Conservation (phyloP, 2,113 vertebrate species). For the Lophura nycthemera region DNA sequence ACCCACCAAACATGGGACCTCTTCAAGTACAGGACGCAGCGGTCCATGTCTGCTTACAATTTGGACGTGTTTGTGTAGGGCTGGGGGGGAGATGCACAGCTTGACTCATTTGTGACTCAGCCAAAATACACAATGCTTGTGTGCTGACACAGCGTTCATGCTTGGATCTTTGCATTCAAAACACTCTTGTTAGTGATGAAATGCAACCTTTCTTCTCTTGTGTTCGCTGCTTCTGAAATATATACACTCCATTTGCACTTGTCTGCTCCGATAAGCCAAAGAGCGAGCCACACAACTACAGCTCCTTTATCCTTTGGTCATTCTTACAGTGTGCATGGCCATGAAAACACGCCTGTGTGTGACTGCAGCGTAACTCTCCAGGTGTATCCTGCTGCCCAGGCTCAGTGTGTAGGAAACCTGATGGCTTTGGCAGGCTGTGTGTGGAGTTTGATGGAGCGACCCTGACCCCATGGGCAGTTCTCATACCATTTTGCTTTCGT, state of each 20-base stretch:
- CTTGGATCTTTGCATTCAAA: neutral
- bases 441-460: neutral
- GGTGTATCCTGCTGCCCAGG: neutral
- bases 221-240: neutral
- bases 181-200: neutral
- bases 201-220: neutral
- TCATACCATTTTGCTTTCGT: neutral
- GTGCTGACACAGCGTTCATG: neutral
- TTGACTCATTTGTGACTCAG: constrained; percentile 33
- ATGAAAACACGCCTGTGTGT: neutral
- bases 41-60: neutral
- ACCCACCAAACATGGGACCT: neutral
- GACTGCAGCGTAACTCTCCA: neutral
- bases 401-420: neutral
- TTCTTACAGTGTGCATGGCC: constrained; percentile 3
- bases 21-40: neutral
- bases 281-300: constrained; percentile 13
- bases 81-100: neutral
- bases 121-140: neutral
- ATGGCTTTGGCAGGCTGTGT: neutral
- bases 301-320: neutral
- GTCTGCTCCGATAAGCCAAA: constrained; percentile 66
- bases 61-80: neutral
- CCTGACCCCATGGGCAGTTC: neutral
- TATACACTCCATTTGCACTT: neutral